Evolutionary conservation across 2,797 vertebrate genomes (phyloP), one percentile per base, ranked within the genome.

Genomic region (Luscinia megarhynchos): DNA sequence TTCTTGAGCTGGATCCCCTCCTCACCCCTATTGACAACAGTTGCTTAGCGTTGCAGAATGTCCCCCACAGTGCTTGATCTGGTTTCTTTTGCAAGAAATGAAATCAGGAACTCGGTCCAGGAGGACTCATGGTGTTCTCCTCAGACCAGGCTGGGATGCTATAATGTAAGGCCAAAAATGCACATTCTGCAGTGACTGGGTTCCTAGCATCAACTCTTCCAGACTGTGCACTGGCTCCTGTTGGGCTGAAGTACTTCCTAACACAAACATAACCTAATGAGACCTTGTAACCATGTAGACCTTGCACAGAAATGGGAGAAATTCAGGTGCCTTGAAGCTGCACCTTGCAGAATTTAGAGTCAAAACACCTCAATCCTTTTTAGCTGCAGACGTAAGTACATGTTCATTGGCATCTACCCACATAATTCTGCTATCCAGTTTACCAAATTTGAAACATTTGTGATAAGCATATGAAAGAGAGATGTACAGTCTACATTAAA

Each of bases 401-500:
- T 11, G 9, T 57, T 50, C 11, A 8, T 69, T 86, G 82, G 62
- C 70, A 86, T 64, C 70, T 85, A 48, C 55, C 27, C 57, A 62
- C n/a, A 26, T 36, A 81, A 84, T 76, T 72, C 66, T 84, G 55
- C n/a, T 63, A 27, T 48, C 68, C 48, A 21, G 7, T 88, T 92
- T 78, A 75, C 43, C n/a, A 84, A 72, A 89, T 32, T 32, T 38
- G 54, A 83, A 48, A 59, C 26, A 10, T 90, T 89, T 86, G 32
- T 78, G 48, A 66, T 62, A 86, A 93, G 43, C 76, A 62, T 24
- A 24, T 84, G 66, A 75, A 81, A 91, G 45, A 85, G 53, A 93
- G 68, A 41, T 92, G 92, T 89, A 36, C 10, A 48, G 76, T 48
- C 79, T 73, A 11, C 76, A 91, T 93, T 78, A 93, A 89, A 96